phyloP scores from a whole-genome alignment of 1,140 invertebrate species.

The Cataglyphis hispanica region DNA sequence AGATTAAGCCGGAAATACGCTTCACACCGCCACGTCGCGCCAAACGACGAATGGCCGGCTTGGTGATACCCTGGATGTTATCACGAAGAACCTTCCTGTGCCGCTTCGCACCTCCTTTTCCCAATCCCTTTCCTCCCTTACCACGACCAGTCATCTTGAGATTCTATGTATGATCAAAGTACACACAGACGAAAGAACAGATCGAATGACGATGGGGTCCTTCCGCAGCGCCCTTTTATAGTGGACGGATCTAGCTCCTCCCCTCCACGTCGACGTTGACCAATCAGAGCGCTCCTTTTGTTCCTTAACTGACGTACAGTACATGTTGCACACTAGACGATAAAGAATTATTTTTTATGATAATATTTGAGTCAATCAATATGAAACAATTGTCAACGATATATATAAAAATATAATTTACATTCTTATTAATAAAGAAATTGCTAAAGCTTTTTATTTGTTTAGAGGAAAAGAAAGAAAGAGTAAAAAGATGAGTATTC shows the following conservation, averaged over 20 bases:
- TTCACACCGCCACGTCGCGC: constrained; percentile 71
- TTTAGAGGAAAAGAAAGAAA: too few species aligned
- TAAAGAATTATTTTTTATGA: not conserved
- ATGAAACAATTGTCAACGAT: not conserved
- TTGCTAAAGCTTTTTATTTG: too few species aligned
- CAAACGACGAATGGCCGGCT: constrained; percentile 70
- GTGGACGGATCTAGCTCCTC: not conserved
- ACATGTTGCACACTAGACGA: not conserved
- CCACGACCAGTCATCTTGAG: constrained; percentile 68
- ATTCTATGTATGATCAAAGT: not conserved
- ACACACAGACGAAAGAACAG: not conserved
- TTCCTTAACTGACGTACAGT: not conserved
- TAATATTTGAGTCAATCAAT: not conserved
- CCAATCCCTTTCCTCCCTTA: constrained; percentile 74
- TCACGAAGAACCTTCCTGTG: constrained; percentile 73
- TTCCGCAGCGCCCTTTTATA: constrained; percentile 8
- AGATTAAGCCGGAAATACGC: constrained; percentile 73
- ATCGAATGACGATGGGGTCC: not conserved
- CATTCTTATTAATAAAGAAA: too few species aligned
- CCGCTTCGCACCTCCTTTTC: constrained; percentile 73
- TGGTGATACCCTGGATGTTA: constrained; percentile 75
- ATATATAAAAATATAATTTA: too few species aligned
- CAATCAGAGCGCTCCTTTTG: constrained; percentile 12
- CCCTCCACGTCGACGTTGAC: not conserved
- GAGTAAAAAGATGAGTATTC: too few species aligned